Percentiles rank a stretch among this genome's conserved stretches.
Evolutionary conservation across 2,113 vertebrate genomes (phyloP).

Genomic region (Colinus virginianus): DNA sequence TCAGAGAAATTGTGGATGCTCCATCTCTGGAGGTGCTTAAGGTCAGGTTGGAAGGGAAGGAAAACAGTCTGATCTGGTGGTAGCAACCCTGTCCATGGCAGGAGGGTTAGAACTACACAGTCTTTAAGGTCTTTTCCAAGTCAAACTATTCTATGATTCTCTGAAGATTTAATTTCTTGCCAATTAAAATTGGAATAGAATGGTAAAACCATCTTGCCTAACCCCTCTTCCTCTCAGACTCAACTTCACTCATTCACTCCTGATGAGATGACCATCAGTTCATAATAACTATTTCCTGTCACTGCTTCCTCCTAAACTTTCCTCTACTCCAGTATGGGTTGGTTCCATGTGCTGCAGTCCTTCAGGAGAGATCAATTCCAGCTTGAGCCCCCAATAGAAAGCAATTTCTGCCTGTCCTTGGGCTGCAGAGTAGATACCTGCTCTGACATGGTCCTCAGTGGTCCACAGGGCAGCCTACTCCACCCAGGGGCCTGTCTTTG

Average conservation of each 20-base stretch:
- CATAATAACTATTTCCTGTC: not conserved
- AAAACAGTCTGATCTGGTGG: not conserved
- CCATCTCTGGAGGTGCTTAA: not conserved
- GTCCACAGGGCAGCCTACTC: not conserved
- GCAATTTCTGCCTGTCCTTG: no score
- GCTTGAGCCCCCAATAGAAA: fast-evolving
- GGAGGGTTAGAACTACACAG: not conserved
- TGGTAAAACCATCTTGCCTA: fast-evolving
- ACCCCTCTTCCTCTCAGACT: not conserved
- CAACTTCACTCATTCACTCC: not conserved
- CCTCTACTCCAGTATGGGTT: not conserved
- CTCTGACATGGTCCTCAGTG: fast-evolving
- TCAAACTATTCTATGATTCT: not conserved
- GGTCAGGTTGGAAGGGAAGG: not conserved
- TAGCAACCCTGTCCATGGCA: not conserved
- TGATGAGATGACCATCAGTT: not conserved
- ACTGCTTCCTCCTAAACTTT: not conserved
- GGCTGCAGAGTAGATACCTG: not conserved
- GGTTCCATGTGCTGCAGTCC: not conserved
- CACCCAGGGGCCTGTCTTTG: not conserved
- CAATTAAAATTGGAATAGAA: not conserved
- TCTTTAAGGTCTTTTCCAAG: not conserved
- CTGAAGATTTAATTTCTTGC: not conserved
- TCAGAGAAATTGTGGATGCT: not conserved
- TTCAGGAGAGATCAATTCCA: not conserved